Evolutionary conservation across 1,140 invertebrate genomes (phyloP), one percentile per base, ranked within the genome.

Genomic region (Spodoptera litura): DNA sequence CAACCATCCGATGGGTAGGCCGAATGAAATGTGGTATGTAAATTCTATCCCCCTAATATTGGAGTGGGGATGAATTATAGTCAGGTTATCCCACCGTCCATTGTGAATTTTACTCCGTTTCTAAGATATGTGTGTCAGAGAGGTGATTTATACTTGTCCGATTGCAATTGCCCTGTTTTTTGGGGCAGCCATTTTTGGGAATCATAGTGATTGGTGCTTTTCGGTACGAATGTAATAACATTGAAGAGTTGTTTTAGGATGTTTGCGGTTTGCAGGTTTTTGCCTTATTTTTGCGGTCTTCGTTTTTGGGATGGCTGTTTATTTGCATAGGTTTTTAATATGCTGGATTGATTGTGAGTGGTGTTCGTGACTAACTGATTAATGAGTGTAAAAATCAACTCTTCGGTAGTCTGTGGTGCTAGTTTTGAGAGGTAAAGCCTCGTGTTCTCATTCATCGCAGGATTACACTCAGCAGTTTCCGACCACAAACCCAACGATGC

Each of bases 11-110:
- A 55, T 72, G 83, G 81, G 83, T 85, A 84, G 81, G 83, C 80
- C 25, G 80, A 83, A 81, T 80, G 85, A 82, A 79, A 82, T 83
- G 82, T 83, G 81, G 80, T 89, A 89, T 89, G 88, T 88, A 89
- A 89, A 89, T 88, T 75, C 83, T 31, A 72, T 56, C 70, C 59
- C 74, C 74, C 62, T 76, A 76, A 76, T 76, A 76, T 76, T 51
- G 70, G 70, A 15, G 59, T 38, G 61, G 61, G 61, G 52, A 76
- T 76, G 74, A 76, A 76, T 76, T 76, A 76, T 76, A 55, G 74
- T 51, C 74, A 76, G 74, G 74, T 76, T 76, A 76, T 76, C 74
- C 74, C 52, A 44, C 25, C 74, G 49, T 20, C 74, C 74, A 76
- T 66, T 76, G 74, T 76, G 74, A 76, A 15, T 76, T 76, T 66